These are phyloP conservation scores for Lateolabrax maculatus DNA, from an alignment of 2,797 vertebrate species.

Conservation along the genomic window DNA sequence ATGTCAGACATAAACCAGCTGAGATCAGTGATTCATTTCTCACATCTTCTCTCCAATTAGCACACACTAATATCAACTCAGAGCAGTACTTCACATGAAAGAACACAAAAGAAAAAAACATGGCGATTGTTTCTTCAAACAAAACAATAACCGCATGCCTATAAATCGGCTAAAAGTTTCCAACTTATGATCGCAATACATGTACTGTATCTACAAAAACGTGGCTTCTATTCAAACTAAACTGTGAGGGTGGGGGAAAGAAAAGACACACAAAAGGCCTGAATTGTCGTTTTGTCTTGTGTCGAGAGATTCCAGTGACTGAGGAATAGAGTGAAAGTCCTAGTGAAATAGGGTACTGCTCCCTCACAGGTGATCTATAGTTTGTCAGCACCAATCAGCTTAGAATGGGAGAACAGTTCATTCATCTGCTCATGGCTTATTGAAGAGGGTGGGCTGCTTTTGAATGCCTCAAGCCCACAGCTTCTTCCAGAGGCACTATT, in stretches of 20 bases:
- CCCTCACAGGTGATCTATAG: slow-evolving; percentile 84
- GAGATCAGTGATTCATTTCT: slow-evolving; percentile 41
- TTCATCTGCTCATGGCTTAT: slow-evolving; percentile 84
- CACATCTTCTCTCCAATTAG: slow-evolving; percentile 50
- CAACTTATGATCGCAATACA: neutral
- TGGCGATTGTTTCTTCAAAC: neutral
- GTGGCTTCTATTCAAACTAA: slow-evolving; percentile 34
- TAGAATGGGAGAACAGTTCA: slow-evolving; percentile 79
- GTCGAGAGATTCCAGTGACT: slow-evolving; percentile 65
- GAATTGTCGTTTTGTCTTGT: slow-evolving; percentile 63
- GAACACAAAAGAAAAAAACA: neutral
- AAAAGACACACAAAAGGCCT: slow-evolving; percentile 57
- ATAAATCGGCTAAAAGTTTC: neutral
- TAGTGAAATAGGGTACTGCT: slow-evolving; percentile 78
- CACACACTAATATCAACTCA: slow-evolving; percentile 24
- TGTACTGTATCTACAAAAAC: slow-evolving; percentile 26
- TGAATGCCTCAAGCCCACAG: slow-evolving; percentile 78
- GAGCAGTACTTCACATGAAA: neutral
- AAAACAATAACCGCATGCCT: neutral
- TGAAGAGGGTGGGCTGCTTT: slow-evolving; percentile 81
- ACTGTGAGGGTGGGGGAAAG: slow-evolving; percentile 37
- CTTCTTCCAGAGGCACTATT: slow-evolving; percentile 75
- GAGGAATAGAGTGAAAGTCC: slow-evolving; percentile 73
- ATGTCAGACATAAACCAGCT: slow-evolving; percentile 42
- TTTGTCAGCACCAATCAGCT: slow-evolving; percentile 84